Evolutionary conservation across 2,888 invertebrate species (phyloP), one percentile per base, ranked within the genome.

Genomic region (Polyommatus icarus): DNA sequence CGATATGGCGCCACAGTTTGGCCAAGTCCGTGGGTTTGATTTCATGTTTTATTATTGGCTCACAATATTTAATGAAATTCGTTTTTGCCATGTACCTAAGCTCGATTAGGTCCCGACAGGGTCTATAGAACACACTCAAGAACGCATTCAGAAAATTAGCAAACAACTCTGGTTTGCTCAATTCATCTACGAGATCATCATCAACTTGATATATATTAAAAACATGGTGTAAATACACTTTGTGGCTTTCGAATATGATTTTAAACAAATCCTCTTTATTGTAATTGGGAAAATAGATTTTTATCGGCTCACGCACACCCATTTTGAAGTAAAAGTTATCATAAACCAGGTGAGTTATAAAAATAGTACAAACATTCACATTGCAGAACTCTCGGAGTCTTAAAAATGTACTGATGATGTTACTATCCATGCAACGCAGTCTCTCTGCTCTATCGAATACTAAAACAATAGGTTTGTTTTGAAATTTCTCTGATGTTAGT

Each of bases 81-180:
- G 96, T 92, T 83, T 95, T 94, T n/a, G 98, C 97, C 95, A 98
- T 96, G 85, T 97, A 95, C 81, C 96, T 95, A 77, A 99, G 93
- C 90, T 99, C 98, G 36, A 96, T 96, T 76, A 98, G 89, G 94
- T 98, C 98, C 32, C 98, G 95, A 89, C 98, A 98, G 46, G 96
- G 97, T 84, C 97, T 94, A 85, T 97, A 97, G 90, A 98, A 98
- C 59, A 98, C 97, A 82, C 97, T 97, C 5, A 98, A 92, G 87
- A 98, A 97, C 75, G 98, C 95, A 88, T 96, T 97, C 76, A 98
- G 90, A 90, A 98, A 98, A 90, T 96, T 96, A 75, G 94, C 94
- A 88, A 97, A 98, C 85, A 98, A 95, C 80, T 95, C 94, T 73
- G 91, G 90, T 82, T 89, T 89, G 81, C 88, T 85, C 76, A 94